phyloP scores from a whole-genome alignment of 2,888 invertebrate genomes.

The Nasonia oneida region DNA sequence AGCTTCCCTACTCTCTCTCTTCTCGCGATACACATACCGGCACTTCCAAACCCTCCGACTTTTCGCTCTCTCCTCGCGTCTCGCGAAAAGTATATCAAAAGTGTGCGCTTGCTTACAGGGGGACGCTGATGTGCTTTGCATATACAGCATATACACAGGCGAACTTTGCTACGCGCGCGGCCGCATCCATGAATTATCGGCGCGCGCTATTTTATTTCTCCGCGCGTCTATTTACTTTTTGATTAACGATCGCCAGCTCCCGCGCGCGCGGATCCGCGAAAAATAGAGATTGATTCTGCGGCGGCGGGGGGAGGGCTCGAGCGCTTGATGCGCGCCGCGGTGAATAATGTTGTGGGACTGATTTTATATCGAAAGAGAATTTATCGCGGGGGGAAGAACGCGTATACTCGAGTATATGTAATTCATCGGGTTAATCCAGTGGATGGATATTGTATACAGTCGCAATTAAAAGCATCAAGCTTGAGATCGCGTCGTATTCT shows the following conservation, averaged over 20 bases:
- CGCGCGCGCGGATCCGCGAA: not conserved
- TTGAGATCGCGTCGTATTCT: constrained; percentile 16
- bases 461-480: not conserved
- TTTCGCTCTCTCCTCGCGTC: constrained; percentile 19
- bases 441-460: not conserved
- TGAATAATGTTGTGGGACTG: constrained; percentile 12
- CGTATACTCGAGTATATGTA: no score
- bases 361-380: not conserved
- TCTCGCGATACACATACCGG: constrained; percentile 18
- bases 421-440: not conserved
- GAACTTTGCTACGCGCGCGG: not conserved
- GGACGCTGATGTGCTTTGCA: not conserved
- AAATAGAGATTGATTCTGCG: constrained; percentile 53
- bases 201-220: constrained; percentile 44
- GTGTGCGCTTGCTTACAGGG: not conserved
- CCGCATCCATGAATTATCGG: constrained; percentile 53
- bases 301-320: no score
- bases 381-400: not conserved
- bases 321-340: not conserved
- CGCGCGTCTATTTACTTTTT: constrained; percentile 41
- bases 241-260: constrained; percentile 22
- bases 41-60: not conserved
- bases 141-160: not conserved
- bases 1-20: not conserved
- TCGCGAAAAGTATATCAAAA: constrained; percentile 44